phyloP scores from a whole-genome alignment of 2,113 vertebrate genomes.

The Prionailurus viverrinus region DNA sequence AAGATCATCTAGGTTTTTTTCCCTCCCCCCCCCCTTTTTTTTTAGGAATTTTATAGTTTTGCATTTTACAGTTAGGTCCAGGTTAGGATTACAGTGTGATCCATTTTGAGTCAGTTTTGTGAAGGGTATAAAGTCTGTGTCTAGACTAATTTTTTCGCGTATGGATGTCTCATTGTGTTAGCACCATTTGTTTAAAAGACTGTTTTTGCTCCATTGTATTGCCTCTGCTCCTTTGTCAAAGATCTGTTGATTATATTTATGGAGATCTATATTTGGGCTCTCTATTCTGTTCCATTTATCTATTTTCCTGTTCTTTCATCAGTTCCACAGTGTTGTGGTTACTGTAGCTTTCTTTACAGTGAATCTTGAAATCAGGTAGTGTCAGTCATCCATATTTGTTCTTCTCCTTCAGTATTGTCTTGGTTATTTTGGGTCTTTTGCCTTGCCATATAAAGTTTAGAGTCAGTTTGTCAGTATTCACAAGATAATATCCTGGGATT shows the following conservation, averaged over 20 bases:
- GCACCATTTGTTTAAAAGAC: background rate
- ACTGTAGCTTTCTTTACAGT: background rate
- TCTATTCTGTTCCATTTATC: background rate
- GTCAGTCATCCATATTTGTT: background rate
- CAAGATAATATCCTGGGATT: background rate
- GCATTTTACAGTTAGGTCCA: background rate
- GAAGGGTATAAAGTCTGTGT: background rate
- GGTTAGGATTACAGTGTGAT: background rate
- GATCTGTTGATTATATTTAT: background rate
- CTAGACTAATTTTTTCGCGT: background rate
- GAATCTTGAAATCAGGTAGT: background rate
- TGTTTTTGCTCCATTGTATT: background rate
- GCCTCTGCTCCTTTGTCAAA: background rate
- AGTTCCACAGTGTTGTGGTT: background rate
- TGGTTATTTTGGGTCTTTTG: background rate
- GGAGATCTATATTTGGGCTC: background rate
- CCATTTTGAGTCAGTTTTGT: background rate
- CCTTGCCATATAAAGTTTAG: background rate
- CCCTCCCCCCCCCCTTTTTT: background rate
- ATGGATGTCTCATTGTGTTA: background rate
- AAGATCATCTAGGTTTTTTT: background rate
- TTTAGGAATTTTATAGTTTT: background rate
- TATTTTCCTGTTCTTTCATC: background rate
- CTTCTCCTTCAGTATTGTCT: background rate
- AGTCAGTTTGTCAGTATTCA: background rate